phyloP scores from a whole-genome alignment of 2,113 vertebrate species.

The Alectura lathami region DNA sequence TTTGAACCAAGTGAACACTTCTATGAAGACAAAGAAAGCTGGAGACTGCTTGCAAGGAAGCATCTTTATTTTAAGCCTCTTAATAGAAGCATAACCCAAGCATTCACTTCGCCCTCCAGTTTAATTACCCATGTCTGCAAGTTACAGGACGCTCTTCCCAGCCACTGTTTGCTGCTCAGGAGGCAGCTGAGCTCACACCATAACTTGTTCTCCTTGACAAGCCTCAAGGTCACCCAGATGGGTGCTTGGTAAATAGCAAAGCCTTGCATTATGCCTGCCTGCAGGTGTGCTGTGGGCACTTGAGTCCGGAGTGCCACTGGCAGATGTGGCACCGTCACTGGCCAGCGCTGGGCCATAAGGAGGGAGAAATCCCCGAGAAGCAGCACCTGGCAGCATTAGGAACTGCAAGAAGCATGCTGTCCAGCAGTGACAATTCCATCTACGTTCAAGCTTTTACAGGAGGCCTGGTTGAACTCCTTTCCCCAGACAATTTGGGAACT shows the following conservation, averaged over 20 bases:
- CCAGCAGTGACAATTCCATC: constrained; percentile 1
- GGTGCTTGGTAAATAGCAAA: not conserved
- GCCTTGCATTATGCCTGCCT: not conserved
- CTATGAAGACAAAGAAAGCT: not conserved
- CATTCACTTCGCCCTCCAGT: not conserved
- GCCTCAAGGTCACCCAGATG: not conserved
- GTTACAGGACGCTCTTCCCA: not conserved
- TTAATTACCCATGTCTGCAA: not conserved
- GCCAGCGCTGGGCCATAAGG: not conserved
- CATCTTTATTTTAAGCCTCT: not conserved
- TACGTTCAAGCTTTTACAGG: not conserved
- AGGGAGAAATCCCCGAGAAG: not conserved
- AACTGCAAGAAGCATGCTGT: not conserved
- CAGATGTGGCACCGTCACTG: not conserved
- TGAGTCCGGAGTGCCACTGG: not conserved
- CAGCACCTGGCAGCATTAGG: fast-evolving
- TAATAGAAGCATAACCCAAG: not conserved
- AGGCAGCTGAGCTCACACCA: not conserved
- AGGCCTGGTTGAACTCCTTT: not conserved
- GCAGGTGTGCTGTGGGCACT: not conserved
- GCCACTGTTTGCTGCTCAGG: not conserved
- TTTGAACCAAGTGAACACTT: not conserved
- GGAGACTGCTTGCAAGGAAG: not conserved
- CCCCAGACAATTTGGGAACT: not conserved
- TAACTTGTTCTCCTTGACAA: not conserved